A percentile compares a stretch with the other conserved stretches of the same genome.
phyloP scores from a whole-genome alignment of 2,888 invertebrate species.

The Synergus laeviventris region DNA sequence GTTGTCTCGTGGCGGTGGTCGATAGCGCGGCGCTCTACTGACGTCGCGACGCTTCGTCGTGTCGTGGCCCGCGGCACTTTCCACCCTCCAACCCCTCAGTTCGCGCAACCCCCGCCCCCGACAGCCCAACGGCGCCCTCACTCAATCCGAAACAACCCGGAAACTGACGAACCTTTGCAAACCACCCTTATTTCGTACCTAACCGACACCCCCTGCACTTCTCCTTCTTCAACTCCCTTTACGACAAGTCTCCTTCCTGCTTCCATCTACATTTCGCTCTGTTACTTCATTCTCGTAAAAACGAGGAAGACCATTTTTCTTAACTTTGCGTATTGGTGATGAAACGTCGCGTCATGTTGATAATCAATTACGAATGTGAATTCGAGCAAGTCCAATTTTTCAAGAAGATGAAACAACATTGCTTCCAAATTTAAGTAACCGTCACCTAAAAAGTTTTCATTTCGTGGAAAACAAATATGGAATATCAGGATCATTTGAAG shows the following conservation, averaged over 20 bases:
- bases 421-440: neutral
- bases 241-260: constrained; percentile 5
- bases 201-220: constrained; percentile 43
- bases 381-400: neutral
- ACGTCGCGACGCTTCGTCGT: constrained; percentile 77
- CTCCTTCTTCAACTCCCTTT: neutral
- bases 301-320: constrained; percentile 15
- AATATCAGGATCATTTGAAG: no score
- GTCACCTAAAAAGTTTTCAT: no score
- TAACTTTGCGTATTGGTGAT: constrained; percentile 24
- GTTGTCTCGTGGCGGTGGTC: constrained; percentile 69
- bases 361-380: neutral
- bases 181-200: constrained; percentile 71
- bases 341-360: neutral
- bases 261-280: constrained; percentile 9
- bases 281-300: constrained; percentile 31
- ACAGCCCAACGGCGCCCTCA: constrained; percentile 60
- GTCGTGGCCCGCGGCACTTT: constrained; percentile 76
- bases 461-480: no score
- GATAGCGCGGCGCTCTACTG: constrained; percentile 75
- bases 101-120: constrained; percentile 58
- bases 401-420: neutral
- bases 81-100: constrained; percentile 63
- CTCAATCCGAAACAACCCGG: constrained; percentile 73
- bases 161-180: constrained; percentile 71